Percentiles rank a stretch among this genome's conserved stretches.
Evolutionary conservation across 1,140 invertebrate species (phyloP).

Genomic region (Megalopta genalis): DNA sequence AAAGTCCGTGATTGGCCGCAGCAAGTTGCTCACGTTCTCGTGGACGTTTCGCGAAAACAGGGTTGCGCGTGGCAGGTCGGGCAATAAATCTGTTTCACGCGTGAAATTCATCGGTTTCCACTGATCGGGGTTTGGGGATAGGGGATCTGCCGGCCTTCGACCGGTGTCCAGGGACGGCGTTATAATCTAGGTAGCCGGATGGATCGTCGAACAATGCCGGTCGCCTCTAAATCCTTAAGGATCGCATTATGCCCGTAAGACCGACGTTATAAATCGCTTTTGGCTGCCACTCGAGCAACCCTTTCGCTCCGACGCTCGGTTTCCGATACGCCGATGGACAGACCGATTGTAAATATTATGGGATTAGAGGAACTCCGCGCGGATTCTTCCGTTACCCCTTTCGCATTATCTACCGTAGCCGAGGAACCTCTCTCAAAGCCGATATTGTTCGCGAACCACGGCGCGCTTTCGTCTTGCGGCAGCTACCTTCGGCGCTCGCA

Average conservation of each 20-base stretch:
- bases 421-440: not conserved
- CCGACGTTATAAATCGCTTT: constrained; percentile 19
- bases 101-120: constrained; percentile 8
- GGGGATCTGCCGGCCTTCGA: too few species aligned
- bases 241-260: constrained; percentile 13
- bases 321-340: not conserved
- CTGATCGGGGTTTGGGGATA: not conserved
- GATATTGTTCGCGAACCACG: constrained; percentile 13
- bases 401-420: not conserved
- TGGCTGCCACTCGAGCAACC: constrained; percentile 3
- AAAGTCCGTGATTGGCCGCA: not conserved
- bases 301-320: constrained; percentile 1
- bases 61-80: not conserved
- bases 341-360: constrained; percentile 33
- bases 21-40: not conserved
- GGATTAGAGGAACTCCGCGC: not conserved
- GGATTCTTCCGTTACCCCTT: constrained; percentile 22
- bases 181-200: constrained; percentile 13
- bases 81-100: constrained; percentile 40
- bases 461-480: too few species aligned
- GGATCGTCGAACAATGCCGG: constrained; percentile 10
- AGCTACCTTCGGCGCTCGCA: too few species aligned
- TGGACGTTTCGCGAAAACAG: constrained; percentile 20
- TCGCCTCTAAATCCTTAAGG: constrained; percentile 8
- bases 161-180: not conserved